Evolutionary conservation across 2,888 invertebrate genomes (phyloP).

Genomic region (Vanessa cardui): DNA sequence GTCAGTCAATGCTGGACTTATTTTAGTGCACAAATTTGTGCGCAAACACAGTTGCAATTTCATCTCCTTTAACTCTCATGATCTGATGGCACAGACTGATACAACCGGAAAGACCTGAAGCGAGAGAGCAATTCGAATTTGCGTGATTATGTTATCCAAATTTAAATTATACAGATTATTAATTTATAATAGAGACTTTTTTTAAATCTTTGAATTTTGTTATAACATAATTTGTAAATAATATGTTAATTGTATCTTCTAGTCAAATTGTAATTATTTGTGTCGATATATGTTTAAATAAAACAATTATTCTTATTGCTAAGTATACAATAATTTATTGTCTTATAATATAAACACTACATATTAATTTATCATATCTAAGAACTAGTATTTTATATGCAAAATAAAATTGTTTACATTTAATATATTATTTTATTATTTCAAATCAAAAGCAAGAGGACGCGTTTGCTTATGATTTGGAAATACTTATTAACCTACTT

Average conservation of each 20-base stretch:
- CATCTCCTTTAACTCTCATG: too few relatives aligned
- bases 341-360: not conserved
- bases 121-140: too few relatives aligned
- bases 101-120: too few relatives aligned
- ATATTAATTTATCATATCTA: not conserved
- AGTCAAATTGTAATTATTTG: conserved; percentile 4
- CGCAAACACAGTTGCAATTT: too few relatives aligned
- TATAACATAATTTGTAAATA: too few relatives aligned
- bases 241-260: not conserved
- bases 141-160: too few relatives aligned
- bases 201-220: not conserved
- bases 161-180: not conserved
- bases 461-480: conserved; percentile 70
- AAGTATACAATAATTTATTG: conserved; percentile 6
- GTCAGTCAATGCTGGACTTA: too few relatives aligned
- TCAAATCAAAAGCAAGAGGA: conserved; percentile 74
- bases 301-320: conserved; percentile 2
- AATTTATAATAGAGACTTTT: not conserved
- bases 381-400: not conserved
- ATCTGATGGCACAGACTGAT: too few relatives aligned
- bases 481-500: not conserved
- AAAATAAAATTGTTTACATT: not conserved
- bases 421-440: conserved; percentile 14
- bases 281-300: not conserved
- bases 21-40: too few relatives aligned